phyloP scores from a whole-genome alignment of 2,113 vertebrate genomes.

The Spheniscus mendiculus region DNA sequence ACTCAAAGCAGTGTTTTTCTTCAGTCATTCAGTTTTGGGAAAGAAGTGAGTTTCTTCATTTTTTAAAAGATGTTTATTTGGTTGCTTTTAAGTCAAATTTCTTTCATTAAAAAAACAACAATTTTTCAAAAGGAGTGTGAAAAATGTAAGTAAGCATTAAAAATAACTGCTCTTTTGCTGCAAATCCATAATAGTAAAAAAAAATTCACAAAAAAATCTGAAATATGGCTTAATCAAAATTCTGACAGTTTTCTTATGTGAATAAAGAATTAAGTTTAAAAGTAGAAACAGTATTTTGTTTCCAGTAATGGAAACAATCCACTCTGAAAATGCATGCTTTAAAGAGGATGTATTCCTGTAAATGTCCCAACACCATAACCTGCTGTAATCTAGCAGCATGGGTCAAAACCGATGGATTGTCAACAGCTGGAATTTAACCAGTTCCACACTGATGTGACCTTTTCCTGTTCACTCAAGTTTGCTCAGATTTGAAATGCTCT shows the following conservation, averaged over 20 bases:
- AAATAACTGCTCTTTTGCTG: not conserved
- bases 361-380: not conserved
- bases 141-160: not conserved
- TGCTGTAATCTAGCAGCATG: not conserved
- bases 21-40: not conserved
- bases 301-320: not conserved
- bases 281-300: not conserved
- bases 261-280: not conserved
- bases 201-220: not conserved
- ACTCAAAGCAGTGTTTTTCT: not conserved
- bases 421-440: not conserved
- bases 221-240: not conserved
- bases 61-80: not conserved
- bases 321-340: not conserved
- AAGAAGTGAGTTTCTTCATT: not conserved
- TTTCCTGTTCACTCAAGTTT: not conserved
- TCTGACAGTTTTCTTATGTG: not conserved
- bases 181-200: not conserved
- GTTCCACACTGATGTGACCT: not conserved
- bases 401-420: not conserved
- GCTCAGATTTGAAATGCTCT: not conserved
- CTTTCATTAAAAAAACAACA: not conserved
- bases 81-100: not conserved
- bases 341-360: not conserved
- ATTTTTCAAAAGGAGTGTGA: not conserved